phyloP scores from a whole-genome alignment of 2,113 vertebrate genomes.

The Paratilapia polleni region DNA sequence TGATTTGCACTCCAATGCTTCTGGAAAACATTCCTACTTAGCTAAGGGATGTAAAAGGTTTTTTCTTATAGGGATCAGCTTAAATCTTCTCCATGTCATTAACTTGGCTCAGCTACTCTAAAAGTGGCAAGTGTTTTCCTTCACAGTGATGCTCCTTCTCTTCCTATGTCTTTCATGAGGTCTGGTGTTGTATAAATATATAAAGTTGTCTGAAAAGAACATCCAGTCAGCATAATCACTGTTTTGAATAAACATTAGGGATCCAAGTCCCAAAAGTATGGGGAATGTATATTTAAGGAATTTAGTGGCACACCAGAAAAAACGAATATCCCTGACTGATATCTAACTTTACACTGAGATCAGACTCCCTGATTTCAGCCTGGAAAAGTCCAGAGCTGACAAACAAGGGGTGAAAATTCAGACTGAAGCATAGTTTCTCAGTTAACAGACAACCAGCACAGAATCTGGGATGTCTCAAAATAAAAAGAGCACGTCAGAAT shows the following conservation, averaged over 20 bases:
- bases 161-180: constrained; percentile 32
- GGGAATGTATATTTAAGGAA: not conserved
- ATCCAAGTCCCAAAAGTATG: not conserved
- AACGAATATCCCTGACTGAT: not conserved
- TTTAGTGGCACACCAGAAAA: not conserved
- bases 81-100: constrained; percentile 16
- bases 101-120: constrained; percentile 1
- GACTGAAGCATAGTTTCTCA: not conserved
- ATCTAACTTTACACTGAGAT: not conserved
- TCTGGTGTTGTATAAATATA: not conserved
- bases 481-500: not conserved
- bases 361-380: not conserved
- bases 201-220: not conserved
- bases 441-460: not conserved
- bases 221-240: not conserved
- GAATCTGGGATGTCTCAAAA: not conserved
- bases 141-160: not conserved
- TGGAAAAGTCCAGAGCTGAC: not conserved
- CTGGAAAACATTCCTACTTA: constrained; percentile 18
- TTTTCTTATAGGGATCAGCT: not conserved
- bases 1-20: constrained; percentile 12
- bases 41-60: not conserved
- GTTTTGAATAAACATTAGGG: not conserved
- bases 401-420: not conserved
- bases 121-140: not conserved